phyloP scores from a whole-genome alignment of 2,113 vertebrate species.

The Cryptomyrus ogoouensis region DNA sequence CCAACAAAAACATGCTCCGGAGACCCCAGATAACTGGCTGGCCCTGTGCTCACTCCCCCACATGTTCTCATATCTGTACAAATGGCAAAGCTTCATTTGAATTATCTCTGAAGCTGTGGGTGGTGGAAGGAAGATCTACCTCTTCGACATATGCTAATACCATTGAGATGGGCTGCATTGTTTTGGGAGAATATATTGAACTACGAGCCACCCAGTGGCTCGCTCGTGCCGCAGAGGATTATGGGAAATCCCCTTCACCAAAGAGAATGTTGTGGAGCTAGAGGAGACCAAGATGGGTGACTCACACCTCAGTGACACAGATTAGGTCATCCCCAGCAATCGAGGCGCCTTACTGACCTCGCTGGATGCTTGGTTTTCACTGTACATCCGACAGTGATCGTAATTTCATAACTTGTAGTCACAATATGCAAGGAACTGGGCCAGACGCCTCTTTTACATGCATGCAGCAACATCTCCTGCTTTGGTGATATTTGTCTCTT shows the following conservation, averaged over 20 bases:
- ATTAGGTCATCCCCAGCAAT: neutral
- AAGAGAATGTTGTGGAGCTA: neutral
- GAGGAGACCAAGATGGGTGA: neutral
- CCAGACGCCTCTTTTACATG: neutral
- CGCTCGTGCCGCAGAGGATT: neutral
- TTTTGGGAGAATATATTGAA: neutral
- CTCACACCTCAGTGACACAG: neutral
- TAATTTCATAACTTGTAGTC: neutral
- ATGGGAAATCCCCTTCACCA: neutral
- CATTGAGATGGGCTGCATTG: neutral
- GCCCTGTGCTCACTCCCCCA: neutral
- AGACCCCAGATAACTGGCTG: neutral
- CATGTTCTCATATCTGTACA: neutral
- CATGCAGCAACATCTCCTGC: neutral
- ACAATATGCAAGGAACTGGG: neutral
- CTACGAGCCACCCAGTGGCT: neutral
- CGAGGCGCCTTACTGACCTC: neutral
- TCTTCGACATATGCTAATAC: neutral
- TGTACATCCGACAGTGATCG: neutral
- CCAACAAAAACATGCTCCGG: neutral
- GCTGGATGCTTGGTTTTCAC: neutral
- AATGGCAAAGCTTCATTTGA: neutral
- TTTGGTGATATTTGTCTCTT: neutral
- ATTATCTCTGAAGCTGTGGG: neutral
- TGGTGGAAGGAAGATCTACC: neutral